Evolutionary conservation across 2,113 vertebrate species (phyloP).

Genomic region (Scortum barcoo): DNA sequence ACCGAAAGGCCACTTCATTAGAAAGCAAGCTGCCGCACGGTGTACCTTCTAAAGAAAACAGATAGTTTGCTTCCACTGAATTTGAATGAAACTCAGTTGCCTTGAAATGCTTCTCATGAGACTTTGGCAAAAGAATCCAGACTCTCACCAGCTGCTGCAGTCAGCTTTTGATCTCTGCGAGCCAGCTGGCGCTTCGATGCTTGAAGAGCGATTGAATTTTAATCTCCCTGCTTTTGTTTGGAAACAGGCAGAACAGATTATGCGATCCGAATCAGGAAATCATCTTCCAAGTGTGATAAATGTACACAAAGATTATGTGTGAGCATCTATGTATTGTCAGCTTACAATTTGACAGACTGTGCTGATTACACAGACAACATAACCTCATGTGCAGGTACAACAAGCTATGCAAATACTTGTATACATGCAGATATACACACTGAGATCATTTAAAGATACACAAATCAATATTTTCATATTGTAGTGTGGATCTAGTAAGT

Average conservation of each 20-base stretch:
- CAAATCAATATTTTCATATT: neutral
- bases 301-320: neutral
- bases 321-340: neutral
- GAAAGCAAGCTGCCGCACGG: neutral
- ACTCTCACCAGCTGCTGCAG: slow-evolving; percentile 31
- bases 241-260: neutral
- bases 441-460: neutral
- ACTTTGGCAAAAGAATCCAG: neutral
- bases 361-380: neutral
- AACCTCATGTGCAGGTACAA: neutral
- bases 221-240: slow-evolving; percentile 23
- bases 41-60: neutral
- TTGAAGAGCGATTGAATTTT: neutral
- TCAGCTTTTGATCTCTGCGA: slow-evolving; percentile 26
- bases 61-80: neutral
- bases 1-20: neutral
- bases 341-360: neutral
- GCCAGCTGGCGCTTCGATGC: slow-evolving; percentile 28
- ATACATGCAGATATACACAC: neutral
- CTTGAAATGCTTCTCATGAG: slow-evolving; percentile 19
- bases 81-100: slow-evolving; percentile 16
- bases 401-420: neutral
- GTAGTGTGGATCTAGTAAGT: neutral
- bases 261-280: slow-evolving; percentile 20
- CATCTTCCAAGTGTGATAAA: slow-evolving; percentile 1